Percentiles rank a stretch among this genome's conserved stretches.
Evolutionary conservation across 2,797 vertebrate species (phyloP).

Genomic region (Nasua narica): DNA sequence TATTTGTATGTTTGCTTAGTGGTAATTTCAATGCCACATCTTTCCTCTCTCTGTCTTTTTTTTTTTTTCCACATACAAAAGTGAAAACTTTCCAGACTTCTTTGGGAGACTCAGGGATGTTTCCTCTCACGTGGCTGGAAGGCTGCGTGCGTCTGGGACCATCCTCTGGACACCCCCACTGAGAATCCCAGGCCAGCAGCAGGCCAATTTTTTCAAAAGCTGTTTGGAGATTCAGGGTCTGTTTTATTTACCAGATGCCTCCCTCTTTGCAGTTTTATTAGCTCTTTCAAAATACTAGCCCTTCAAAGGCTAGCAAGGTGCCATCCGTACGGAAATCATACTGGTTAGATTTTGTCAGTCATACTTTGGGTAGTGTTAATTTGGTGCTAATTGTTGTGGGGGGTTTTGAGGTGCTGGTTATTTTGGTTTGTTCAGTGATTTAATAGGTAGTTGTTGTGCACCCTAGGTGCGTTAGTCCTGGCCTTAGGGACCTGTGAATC

Average conservation of each 20-base stretch:
- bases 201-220: not conserved
- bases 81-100: not conserved
- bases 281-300: not conserved
- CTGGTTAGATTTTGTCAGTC: not conserved
- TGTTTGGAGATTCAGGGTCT: not conserved
- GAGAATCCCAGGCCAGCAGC: not conserved
- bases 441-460: not conserved
- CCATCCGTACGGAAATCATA: not conserved
- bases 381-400: constrained; percentile 18
- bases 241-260: constrained; percentile 1
- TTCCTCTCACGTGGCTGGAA: not conserved
- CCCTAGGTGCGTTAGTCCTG: not conserved
- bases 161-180: too few species aligned
- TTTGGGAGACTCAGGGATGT: constrained; percentile 5
- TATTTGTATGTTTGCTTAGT: constrained; percentile 55
- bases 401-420: not conserved
- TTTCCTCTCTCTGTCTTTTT: not conserved
- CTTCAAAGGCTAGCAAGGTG: not conserved
- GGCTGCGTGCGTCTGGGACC: not conserved
- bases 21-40: not conserved
- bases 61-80: not conserved
- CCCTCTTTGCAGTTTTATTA: not conserved
- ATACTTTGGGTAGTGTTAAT: not conserved
- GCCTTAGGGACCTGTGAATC: not conserved
- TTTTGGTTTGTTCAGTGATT: not conserved